Conservation (phyloP, 1,140 invertebrate species). For the Achroia grisella region DNA sequence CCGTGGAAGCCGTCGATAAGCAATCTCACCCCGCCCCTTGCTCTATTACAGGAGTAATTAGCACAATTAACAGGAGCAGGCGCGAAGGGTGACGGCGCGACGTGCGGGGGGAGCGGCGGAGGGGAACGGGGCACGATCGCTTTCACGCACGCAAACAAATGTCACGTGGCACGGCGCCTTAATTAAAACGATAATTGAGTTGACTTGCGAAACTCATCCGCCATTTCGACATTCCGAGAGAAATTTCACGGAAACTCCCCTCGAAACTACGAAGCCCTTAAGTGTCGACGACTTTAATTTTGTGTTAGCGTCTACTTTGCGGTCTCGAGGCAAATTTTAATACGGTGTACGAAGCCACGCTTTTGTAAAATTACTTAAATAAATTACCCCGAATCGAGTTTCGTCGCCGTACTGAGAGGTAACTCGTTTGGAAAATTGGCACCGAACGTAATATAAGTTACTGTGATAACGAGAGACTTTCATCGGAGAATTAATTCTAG, state of each 20-base stretch:
- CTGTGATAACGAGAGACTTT: conserved; percentile 1
- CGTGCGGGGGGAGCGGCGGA: conserved; percentile 12
- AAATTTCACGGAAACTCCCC: conserved; percentile 62
- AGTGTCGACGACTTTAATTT: conserved; percentile 73
- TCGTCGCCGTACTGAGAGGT: conserved; percentile 29
- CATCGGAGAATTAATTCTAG: not conserved
- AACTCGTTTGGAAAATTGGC: conserved; percentile 49
- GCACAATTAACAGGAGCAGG: conserved; percentile 62
- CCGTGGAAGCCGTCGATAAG: conserved; percentile 55
- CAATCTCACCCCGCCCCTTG: conserved; percentile 57
- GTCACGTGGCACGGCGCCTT: conserved; percentile 68
- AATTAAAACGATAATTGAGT: conserved; percentile 74
- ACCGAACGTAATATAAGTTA: conserved; percentile 29
- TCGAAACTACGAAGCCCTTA: conserved; percentile 63
- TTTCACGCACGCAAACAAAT: conserved; percentile 72
- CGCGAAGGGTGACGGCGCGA: conserved; percentile 21
- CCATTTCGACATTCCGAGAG: conserved; percentile 66
- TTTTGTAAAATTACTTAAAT: conserved; percentile 64
- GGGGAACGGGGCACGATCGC: conserved; percentile 35
- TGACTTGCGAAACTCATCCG: conserved; percentile 70
- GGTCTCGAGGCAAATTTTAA: conserved; percentile 67
- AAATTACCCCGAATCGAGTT: conserved; percentile 60
- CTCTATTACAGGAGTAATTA: conserved; percentile 69
- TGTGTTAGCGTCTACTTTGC: conserved; percentile 70
- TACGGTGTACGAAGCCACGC: conserved; percentile 47